These are phyloP conservation scores for Strigamia crassipes DNA, from an alignment of 2,888 invertebrate species.

Conservation along the genomic window DNA sequence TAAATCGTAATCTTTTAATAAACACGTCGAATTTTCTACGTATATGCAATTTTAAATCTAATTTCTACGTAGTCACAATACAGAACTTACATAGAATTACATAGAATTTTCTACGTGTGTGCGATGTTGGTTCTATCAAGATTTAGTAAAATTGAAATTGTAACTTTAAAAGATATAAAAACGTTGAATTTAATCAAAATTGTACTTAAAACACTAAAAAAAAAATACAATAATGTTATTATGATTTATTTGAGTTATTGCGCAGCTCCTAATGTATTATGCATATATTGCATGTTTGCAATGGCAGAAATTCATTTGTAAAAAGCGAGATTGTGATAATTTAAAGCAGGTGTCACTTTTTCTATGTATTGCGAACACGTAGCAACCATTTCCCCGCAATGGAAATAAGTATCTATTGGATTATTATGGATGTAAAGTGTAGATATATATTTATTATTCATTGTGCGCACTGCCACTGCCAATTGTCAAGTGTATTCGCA, in stretches of 20 bases:
- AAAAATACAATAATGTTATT: no score
- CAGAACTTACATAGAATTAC: no score
- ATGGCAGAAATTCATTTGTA: not conserved
- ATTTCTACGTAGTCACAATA: no score
- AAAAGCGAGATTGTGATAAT: not conserved
- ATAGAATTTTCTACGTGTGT: no score
- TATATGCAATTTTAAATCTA: no score
- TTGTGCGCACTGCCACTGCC: not conserved
- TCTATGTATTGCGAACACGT: constrained; percentile 7
- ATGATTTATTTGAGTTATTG: constrained; percentile 18
- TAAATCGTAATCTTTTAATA: constrained; percentile 22
- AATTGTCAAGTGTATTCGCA: not conserved
- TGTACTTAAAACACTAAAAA: not conserved
- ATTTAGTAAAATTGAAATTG: constrained; percentile 11
- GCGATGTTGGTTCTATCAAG: no score
- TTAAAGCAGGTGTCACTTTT: not conserved
- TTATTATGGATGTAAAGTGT: not conserved
- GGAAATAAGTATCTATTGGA: not conserved
- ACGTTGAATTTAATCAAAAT: constrained; percentile 31
- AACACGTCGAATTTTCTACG: no score
- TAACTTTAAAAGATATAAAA: not conserved
- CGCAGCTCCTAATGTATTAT: not conserved
- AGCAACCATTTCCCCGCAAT: not conserved
- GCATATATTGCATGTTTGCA: not conserved
- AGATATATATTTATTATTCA: not conserved